These are phyloP conservation scores for Diarsia brunnea DNA, from an alignment of 2,888 invertebrate genomes.

Conservation along the genomic window DNA sequence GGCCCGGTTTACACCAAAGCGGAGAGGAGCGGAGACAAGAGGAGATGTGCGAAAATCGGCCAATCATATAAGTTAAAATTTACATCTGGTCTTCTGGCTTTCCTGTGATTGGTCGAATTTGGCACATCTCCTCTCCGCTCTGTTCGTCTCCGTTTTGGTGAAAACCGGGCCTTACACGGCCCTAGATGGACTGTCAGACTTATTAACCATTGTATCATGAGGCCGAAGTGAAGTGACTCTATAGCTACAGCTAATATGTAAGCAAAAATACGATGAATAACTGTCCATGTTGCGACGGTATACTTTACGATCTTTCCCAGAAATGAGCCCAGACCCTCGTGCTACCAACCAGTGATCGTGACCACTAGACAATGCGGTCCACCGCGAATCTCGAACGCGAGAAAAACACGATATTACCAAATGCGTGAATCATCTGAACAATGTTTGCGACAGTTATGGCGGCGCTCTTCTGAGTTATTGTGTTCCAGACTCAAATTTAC, in stretches of 20 bases:
- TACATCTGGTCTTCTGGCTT: too few species aligned
- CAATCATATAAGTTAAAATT: too few species aligned
- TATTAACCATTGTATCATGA: not conserved
- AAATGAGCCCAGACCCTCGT: not conserved
- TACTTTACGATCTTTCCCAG: not conserved
- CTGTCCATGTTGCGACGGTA: not conserved
- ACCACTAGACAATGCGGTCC: slow-evolving; percentile 28
- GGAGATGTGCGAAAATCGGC: too few species aligned
- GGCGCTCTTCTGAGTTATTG: slow-evolving; percentile 86
- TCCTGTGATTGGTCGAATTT: too few species aligned
- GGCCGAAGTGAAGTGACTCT: not conserved
- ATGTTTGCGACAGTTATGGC: slow-evolving; percentile 88
- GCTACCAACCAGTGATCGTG: not conserved
- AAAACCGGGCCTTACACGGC: too few species aligned
- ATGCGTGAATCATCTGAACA: slow-evolving; percentile 87
- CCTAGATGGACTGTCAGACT: not conserved
- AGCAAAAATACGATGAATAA: not conserved
- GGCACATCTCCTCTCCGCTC: too few species aligned
- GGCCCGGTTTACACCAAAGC: too few species aligned
- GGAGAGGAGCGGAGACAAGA: too few species aligned
- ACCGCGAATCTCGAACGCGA: slow-evolving; percentile 53
- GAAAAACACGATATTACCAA: slow-evolving; percentile 82
- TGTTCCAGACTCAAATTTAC: slow-evolving; percentile 86
- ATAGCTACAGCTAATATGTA: not conserved
- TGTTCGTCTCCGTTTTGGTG: too few species aligned